Base-by-base conservation (phyloP, 2,888 invertebrate genomes). In the Sinodicranocentrus sp. region DNA sequence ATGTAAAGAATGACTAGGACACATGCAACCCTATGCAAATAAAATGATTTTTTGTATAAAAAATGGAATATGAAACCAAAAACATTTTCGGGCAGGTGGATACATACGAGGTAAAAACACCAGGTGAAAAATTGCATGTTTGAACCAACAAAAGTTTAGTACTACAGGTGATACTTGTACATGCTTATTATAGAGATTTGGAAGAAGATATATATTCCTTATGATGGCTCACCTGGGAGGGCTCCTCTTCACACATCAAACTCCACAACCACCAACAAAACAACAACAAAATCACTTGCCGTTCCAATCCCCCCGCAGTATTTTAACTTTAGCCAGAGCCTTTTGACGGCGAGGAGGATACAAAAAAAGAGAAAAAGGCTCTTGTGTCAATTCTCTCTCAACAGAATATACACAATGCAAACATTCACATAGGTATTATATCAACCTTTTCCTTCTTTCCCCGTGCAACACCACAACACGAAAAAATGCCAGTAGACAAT, bases 181-280 rank as follows among this genome's bases (percentile, higher is more conserved):
- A 61, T 61, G 61, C 61, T 61, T 28, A 61, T 17, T 26, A 61
- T 28, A 39, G 19, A 44, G 23, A 65, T 21, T n/a, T 19, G 43
- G 1, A 48, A 54, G 21, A 68, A 68, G 44, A 43, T 19, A 23
- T 13, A 43, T 68, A 23, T 70, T 48, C 33, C 10, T 26, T 52
- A 28, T 39, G 21, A 17, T 52, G n/a, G 8, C 15, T 73, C 73
- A 78, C 78, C 78, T 78, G 78, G 78, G 78, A 78, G 78, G 77
- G 78, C 78, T 78, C 48, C 63, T 70, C 78, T 78, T 78, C 78
- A 78, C 78, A 68, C 68, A 76, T 76, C 76, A 75, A 52, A 61
- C 61, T 25, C 5, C 28, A 44, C 23, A 25, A 26, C 23, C 48
- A 57, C 33, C 54, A 57, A 26, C 52, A 26, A 39, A 57, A 48